These are phyloP conservation scores for Cactoblastis cactorum DNA, from an alignment of 2,888 invertebrate species.

Conservation along the genomic window DNA sequence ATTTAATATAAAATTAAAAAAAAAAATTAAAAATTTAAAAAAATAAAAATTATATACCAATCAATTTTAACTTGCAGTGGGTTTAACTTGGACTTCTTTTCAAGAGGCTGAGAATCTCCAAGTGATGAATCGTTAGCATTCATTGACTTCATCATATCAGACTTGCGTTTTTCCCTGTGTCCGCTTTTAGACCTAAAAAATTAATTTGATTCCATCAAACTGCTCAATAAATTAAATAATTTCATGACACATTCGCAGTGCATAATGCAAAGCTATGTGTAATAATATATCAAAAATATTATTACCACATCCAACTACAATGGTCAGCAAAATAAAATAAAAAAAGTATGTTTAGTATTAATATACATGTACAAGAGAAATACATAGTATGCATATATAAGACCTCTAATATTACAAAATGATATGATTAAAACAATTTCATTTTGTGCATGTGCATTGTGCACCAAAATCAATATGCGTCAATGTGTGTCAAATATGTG, in stretches of 20 bases:
- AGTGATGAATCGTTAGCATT: slow-evolving; percentile 53
- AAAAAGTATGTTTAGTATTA: slow-evolving; percentile 9
- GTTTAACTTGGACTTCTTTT: slow-evolving; percentile 68
- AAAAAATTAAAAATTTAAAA: slow-evolving; percentile 18
- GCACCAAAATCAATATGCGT: no score
- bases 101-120: slow-evolving; percentile 62
- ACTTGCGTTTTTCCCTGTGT: slow-evolving; percentile 79
- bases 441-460: no score
- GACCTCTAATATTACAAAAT: no score
- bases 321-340: slow-evolving; percentile 14
- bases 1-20: background rate
- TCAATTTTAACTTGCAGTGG: slow-evolving; percentile 62
- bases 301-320: slow-evolving; percentile 14
- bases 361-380: background rate
- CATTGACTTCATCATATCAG: slow-evolving; percentile 68
- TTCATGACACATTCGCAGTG: slow-evolving; percentile 10
- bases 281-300: slow-evolving; percentile 5
- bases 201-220: background rate
- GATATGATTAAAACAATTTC: no score
- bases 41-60: slow-evolving; percentile 8
- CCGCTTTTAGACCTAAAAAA: slow-evolving; percentile 81
- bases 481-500: no score
- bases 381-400: no score
- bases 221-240: background rate
- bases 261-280: slow-evolving; percentile 3